These are phyloP conservation scores for Motacilla alba DNA, from an alignment of 2,113 vertebrate genomes.

Conservation along the genomic window DNA sequence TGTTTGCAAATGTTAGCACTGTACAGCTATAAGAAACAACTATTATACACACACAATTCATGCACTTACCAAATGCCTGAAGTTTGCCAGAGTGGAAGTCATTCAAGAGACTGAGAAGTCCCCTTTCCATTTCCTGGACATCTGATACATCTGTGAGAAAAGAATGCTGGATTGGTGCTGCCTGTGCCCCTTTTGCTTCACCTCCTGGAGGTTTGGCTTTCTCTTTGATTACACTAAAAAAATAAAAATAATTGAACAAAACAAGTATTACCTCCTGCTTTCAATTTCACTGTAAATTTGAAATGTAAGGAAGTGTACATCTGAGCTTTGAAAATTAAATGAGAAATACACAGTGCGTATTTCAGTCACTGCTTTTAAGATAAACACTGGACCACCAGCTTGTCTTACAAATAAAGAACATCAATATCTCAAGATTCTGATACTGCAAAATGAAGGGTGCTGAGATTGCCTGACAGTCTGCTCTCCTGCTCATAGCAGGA, in stretches of 20 bases:
- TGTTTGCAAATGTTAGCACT: neutral
- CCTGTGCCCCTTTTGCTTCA: constrained; percentile 78
- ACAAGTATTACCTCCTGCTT: neutral
- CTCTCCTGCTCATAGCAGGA: neutral
- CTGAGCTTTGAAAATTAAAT: neutral
- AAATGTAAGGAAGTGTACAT: neutral
- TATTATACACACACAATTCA: neutral
- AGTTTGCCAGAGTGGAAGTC: constrained; percentile 98
- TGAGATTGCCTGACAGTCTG: neutral
- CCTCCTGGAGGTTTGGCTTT: constrained; percentile 80
- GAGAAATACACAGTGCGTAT: neutral
- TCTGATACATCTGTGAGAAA: constrained; percentile 97
- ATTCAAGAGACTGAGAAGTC: constrained; percentile 92
- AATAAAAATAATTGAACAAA: neutral
- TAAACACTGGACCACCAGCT: neutral
- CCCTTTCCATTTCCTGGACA: constrained; percentile 98
- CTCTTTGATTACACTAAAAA: constrained; percentile 81
- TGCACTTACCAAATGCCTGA: constrained; percentile 88
- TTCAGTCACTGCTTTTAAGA: neutral
- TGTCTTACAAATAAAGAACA: neutral
- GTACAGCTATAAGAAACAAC: neutral
- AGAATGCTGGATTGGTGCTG: constrained; percentile 88
- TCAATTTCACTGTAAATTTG: neutral
- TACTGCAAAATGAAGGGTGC: neutral
- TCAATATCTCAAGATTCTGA: neutral